Conservation (phyloP, 2,888 invertebrate species). For the Argynnis bischoffii region DNA sequence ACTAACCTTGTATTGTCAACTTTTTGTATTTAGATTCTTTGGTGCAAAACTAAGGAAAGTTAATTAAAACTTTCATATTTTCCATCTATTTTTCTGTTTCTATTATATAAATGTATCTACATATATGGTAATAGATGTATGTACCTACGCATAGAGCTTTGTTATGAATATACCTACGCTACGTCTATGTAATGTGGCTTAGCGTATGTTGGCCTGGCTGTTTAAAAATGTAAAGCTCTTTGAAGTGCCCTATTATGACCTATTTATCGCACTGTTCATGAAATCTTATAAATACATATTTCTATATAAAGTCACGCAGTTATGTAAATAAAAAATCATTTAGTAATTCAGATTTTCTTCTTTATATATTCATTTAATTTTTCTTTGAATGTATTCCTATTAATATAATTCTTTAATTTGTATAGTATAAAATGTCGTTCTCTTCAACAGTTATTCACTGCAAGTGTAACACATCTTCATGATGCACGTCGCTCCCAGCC, state of each 20-base stretch:
- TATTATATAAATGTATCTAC: background rate
- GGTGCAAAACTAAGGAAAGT: background rate
- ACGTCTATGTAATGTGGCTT: too few relatives aligned
- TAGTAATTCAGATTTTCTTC: too few relatives aligned
- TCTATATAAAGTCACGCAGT: too few relatives aligned
- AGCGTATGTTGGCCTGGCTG: too few relatives aligned
- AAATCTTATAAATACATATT: too few relatives aligned
- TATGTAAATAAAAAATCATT: too few relatives aligned
- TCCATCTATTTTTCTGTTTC: background rate
- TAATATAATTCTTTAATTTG: background rate
- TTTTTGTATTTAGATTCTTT: slow-evolving; percentile 15
- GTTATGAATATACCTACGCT: background rate
- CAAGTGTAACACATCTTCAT: slow-evolving; percentile 70
- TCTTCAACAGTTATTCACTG: slow-evolving; percentile 64
- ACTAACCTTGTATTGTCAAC: slow-evolving; percentile 15
- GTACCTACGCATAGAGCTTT: background rate
- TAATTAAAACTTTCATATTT: slow-evolving; percentile 9
- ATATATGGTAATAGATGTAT: slow-evolving; percentile 2
- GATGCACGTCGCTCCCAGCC: slow-evolving; percentile 68
- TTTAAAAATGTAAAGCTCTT: too few relatives aligned
- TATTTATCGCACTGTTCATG: too few relatives aligned
- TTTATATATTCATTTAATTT: background rate
- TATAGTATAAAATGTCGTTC: background rate
- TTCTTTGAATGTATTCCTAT: background rate
- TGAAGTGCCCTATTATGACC: too few relatives aligned